Evolutionary conservation across 2,113 vertebrate genomes (phyloP), one percentile per base, ranked within the genome.

Genomic region (Triplophysa siluroides): DNA sequence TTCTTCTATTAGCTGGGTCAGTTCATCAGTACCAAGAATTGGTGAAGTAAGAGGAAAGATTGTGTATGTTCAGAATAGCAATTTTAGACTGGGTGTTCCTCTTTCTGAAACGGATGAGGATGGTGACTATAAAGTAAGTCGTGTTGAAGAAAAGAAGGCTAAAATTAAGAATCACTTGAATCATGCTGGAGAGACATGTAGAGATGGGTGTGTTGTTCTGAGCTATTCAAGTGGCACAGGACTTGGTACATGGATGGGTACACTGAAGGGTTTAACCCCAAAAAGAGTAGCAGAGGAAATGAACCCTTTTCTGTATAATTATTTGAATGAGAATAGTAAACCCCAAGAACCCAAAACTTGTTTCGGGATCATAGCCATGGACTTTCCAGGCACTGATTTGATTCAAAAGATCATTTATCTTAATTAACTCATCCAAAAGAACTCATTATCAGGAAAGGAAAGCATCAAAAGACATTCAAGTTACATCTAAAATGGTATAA

Each of bases 351-450:
- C 82, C 81, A 81, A 77, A 0, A n/a, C 86, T 41, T 88, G 91
- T 85, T 92, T 92, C 83, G 93, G 92, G 0, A 83, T 94, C 56
- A 83, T 94, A 65, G 91, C 93, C 67, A 90, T 92, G 91, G 92
- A 94, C 83, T 94, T 92, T 83, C 92, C 93, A 0, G 89, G 91
- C 0, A 0, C 89, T 4, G 90, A 89, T 52, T 90, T 94, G 21
- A 86, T 94, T 66, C 87, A 14, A 71, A 87, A 90, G 68, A 19
- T 70, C 72, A 0, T 89, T 26, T 87, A 58, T 47, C 33, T 8
- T 9, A 58, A 8, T 70, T 29, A 38, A 38, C 33, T 8, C 33
- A 38, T 38, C 7, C 7, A 38, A 38, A 38, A 38, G 0, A 38
- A 7, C 33, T 7, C 33, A 38, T 38, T 38, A 38, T 38, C 29